A percentile compares a stretch with the other conserved stretches of the same genome.
Evolutionary conservation across 2,888 invertebrate species (phyloP).

Genomic region (Philereme transversata): DNA sequence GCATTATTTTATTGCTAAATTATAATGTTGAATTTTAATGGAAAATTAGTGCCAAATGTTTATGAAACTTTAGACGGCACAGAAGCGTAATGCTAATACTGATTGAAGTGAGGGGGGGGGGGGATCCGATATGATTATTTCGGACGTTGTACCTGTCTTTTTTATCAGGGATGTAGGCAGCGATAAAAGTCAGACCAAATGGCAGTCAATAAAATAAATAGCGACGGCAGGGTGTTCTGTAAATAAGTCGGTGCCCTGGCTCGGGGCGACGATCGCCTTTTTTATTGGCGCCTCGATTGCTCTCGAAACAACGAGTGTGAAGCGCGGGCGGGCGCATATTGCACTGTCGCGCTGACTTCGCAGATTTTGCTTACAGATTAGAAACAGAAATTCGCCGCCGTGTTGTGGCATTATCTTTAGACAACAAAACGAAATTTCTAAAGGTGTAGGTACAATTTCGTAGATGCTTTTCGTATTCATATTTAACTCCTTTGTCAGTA

Average conservation of each 20-base stretch:
- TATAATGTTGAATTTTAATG: constrained; percentile 39
- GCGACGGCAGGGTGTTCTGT: constrained; percentile 82
- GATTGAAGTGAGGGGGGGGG: constrained; percentile 19
- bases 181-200: constrained; percentile 83
- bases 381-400: constrained; percentile 55
- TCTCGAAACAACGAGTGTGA: constrained; percentile 81
- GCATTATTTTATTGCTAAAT: constrained; percentile 39
- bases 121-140: constrained; percentile 37
- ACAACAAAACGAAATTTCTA: constrained; percentile 11
- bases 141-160: constrained; percentile 67
- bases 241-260: constrained; percentile 78
- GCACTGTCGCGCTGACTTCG: constrained; percentile 65
- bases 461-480: too few relatives aligned
- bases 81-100: constrained; percentile 22
- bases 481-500: too few relatives aligned
- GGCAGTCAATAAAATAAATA: constrained; percentile 84
- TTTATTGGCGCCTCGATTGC: constrained; percentile 84
- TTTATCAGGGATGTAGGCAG: constrained; percentile 78
- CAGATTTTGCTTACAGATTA: constrained; percentile 78
- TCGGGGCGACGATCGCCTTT: constrained; percentile 82
- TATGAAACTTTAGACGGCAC: constrained; percentile 10
- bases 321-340: constrained; percentile 63
- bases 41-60: constrained; percentile 37
- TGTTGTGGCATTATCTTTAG: constrained; percentile 48
- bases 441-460: too few relatives aligned